A percentile compares a stretch with the other conserved stretches of the same genome.
These are phyloP conservation scores for Agapornis canus DNA, from an alignment of 2,797 vertebrate genomes.

Conservation along the genomic window DNA sequence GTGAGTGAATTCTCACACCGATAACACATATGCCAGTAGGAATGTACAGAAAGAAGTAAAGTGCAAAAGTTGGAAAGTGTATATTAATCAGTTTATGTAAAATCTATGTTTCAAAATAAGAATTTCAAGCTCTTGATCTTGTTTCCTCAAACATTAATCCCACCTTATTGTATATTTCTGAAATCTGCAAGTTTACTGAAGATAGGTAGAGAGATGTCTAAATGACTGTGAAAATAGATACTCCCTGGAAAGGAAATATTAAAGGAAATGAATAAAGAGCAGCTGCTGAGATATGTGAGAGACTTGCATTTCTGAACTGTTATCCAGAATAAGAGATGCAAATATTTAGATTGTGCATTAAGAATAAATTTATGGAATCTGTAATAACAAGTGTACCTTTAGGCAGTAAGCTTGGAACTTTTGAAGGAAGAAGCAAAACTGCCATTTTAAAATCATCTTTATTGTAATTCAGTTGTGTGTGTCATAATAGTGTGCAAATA, in stretches of 20 bases:
- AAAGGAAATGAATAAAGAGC: background rate
- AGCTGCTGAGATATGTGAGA: background rate
- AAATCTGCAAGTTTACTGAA: background rate
- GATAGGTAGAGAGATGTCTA: background rate
- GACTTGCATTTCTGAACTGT: background rate
- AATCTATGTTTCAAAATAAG: background rate
- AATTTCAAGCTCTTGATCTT: background rate
- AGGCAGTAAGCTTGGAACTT: background rate
- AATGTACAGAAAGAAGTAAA: background rate
- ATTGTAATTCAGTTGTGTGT: background rate
- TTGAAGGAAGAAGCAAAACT: background rate
- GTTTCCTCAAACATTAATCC: background rate
- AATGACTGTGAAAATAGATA: background rate
- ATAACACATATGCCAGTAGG: accelerated
- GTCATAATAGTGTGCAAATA: background rate
- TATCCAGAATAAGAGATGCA: background rate
- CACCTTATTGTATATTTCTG: background rate
- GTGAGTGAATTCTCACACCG: background rate
- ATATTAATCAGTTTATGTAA: background rate
- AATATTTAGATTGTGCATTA: background rate
- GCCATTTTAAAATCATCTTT: background rate
- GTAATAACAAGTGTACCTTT: background rate
- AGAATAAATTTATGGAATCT: background rate
- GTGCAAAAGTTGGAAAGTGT: background rate
- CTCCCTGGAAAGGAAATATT: background rate